phyloP scores from a whole-genome alignment of 1,140 invertebrate genomes.

The Anastrepha obliqua region DNA sequence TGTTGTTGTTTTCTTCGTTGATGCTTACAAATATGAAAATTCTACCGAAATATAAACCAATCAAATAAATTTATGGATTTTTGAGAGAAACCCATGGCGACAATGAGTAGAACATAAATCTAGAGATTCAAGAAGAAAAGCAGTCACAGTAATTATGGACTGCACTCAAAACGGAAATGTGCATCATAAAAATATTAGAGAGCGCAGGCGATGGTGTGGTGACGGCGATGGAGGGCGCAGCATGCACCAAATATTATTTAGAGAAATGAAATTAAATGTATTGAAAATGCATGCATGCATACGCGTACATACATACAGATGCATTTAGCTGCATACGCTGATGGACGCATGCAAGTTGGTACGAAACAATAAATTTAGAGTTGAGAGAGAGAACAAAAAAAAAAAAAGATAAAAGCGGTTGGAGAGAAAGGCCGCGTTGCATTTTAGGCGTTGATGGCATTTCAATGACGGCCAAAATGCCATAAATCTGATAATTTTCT shows the following conservation, averaged over 20 bases:
- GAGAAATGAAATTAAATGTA: conserved; percentile 18
- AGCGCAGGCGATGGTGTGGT: background rate
- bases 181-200: conserved; percentile 56
- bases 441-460: conserved; percentile 51
- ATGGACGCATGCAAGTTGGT: conserved; percentile 16
- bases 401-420: conserved; percentile 53
- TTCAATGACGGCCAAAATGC: conserved; percentile 51
- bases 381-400: background rate
- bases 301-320: background rate
- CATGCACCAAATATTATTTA: background rate
- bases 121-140: conserved; percentile 52
- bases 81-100: conserved; percentile 48
- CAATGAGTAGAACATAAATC: conserved; percentile 51
- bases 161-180: conserved; percentile 52
- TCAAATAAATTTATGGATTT: conserved; percentile 49
- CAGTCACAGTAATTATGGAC: conserved; percentile 50
- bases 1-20: background rate
- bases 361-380: background rate
- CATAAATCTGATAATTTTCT: conserved; percentile 55
- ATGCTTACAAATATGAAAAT: conserved; percentile 45
- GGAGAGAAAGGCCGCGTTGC: conserved; percentile 30
- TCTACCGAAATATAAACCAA: conserved; percentile 51
- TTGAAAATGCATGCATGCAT: background rate
- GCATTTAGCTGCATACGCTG: conserved; percentile 20
- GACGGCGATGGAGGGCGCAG: background rate